phyloP scores from a whole-genome alignment of 2,113 vertebrate genomes.

The Oxyruncus cristatus region DNA sequence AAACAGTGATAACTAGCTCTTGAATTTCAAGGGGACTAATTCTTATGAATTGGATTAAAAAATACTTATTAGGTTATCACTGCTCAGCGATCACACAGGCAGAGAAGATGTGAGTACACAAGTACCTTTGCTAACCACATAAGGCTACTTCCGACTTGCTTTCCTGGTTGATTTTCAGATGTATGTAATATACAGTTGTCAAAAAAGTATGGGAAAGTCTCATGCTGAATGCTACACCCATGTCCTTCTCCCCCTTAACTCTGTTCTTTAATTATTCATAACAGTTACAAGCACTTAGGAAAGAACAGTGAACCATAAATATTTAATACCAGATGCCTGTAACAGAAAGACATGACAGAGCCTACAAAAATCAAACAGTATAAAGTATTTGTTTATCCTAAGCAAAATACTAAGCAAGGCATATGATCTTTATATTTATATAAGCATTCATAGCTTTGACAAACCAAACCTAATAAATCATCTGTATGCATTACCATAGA shows the following conservation, averaged over 20 bases:
- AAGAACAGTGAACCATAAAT: slow-evolving; percentile 51
- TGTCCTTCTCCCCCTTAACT: slow-evolving; percentile 17
- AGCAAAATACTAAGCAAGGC: neutral
- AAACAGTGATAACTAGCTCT: neutral
- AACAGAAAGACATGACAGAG: neutral
- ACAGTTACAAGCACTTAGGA: slow-evolving; percentile 49
- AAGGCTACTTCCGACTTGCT: neutral
- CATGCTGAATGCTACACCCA: slow-evolving; percentile 2
- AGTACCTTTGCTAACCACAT: neutral
- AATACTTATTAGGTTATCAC: neutral
- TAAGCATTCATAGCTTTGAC: neutral
- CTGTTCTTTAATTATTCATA: slow-evolving; percentile 53
- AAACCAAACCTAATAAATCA: neutral
- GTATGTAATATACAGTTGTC: neutral
- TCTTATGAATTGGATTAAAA: neutral
- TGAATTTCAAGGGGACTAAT: neutral
- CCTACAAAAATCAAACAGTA: neutral
- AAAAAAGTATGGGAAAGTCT: neutral
- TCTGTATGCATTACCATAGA: neutral
- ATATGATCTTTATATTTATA: neutral
- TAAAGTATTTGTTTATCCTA: neutral
- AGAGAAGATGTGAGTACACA: neutral
- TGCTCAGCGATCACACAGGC: neutral
- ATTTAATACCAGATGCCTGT: slow-evolving; percentile 31
- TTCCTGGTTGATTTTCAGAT: neutral